Conservation (phyloP, 2,888 invertebrate genomes). For the Psococerastis gibbosa region DNA sequence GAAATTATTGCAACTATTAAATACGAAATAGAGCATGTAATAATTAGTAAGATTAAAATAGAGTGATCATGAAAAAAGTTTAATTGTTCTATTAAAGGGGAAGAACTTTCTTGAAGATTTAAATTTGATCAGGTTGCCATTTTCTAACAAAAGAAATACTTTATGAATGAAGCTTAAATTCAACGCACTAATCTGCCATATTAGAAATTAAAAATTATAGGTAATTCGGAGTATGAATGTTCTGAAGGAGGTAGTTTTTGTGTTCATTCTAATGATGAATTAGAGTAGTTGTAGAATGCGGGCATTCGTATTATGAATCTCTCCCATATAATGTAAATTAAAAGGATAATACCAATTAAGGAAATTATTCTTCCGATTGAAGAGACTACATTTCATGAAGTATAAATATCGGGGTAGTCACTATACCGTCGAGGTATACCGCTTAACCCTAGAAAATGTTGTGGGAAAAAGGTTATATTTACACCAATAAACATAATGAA, state of each 20-base stretch:
- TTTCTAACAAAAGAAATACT: slow-evolving; percentile 9
- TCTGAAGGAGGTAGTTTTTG: slow-evolving; percentile 22
- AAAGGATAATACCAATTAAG: slow-evolving; percentile 34
- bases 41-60: not conserved
- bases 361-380: slow-evolving; percentile 47
- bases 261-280: slow-evolving; percentile 40
- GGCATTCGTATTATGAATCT: slow-evolving; percentile 32
- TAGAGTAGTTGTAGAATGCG: slow-evolving; percentile 30
- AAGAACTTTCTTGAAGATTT: slow-evolving; percentile 37
- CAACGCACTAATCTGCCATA: slow-evolving; percentile 18
- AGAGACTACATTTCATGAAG: slow-evolving; percentile 45
- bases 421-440: slow-evolving; percentile 61
- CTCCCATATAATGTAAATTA: slow-evolving; percentile 43
- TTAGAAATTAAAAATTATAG: slow-evolving; percentile 16
- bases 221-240: slow-evolving; percentile 19
- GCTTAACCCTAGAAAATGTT: slow-evolving; percentile 50
- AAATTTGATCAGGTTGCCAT: slow-evolving; percentile 38
- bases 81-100: slow-evolving; percentile 40
- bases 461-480: slow-evolving; percentile 63
- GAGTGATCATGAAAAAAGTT: not conserved
- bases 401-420: slow-evolving; percentile 47
- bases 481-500: slow-evolving; percentile 51
- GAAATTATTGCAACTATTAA: not conserved
- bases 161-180: slow-evolving; percentile 32
- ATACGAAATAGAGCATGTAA: not conserved